Evolutionary conservation across 1,140 invertebrate genomes (phyloP).

Genomic region (Trachelipus rathkii): DNA sequence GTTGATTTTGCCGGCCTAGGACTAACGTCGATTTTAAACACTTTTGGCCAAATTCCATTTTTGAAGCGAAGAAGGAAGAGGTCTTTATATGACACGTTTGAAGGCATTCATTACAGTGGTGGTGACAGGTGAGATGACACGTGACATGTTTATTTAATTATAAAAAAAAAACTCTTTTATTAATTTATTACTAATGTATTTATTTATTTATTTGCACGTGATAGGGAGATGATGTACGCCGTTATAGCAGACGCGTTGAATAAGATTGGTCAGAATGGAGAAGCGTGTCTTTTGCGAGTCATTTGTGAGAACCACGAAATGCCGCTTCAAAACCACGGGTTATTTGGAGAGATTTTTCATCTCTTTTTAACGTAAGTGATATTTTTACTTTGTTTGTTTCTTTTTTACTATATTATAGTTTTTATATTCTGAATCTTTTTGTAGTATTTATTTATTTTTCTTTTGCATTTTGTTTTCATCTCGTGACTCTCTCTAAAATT

Average conservation of each 20-base stretch:
- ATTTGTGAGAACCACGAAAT: slow-evolving; percentile 79
- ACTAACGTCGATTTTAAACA: neutral
- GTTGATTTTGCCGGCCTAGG: neutral
- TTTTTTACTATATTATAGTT: no score
- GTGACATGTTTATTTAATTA: neutral
- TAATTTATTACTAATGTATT: no score
- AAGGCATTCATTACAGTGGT: neutral
- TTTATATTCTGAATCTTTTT: no score
- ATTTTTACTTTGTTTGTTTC: no score
- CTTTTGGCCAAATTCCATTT: neutral
- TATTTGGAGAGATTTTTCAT: slow-evolving; percentile 42
- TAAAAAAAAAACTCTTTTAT: no score
- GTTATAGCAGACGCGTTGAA: slow-evolving; percentile 7
- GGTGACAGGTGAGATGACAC: neutral
- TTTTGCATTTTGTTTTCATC: no score
- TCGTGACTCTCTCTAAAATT: no score
- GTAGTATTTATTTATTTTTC: no score
- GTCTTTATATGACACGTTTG: neutral
- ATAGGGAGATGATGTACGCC: slow-evolving; percentile 4
- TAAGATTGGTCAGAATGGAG: slow-evolving; percentile 57
- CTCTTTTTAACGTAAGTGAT: slow-evolving; percentile 40
- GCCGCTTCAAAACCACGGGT: slow-evolving; percentile 49
- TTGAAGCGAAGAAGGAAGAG: neutral
- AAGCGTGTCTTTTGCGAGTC: slow-evolving; percentile 70
- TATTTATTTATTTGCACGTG: neutral